These are phyloP conservation scores for Periophthalmus magnuspinnatus DNA, from an alignment of 2,797 vertebrate genomes.

Conservation along the genomic window DNA sequence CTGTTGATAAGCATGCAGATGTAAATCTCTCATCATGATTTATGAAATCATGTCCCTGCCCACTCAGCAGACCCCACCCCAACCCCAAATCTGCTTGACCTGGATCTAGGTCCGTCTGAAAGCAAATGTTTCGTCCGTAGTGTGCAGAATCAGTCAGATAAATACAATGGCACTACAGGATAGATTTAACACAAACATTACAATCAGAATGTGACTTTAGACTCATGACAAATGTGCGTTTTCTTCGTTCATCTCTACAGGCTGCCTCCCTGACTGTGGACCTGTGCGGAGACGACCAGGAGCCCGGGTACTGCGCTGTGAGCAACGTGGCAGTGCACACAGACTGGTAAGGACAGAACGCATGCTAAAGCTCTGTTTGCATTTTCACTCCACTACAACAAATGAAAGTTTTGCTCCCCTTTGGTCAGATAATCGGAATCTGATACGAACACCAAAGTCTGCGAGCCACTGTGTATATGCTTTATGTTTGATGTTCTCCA, in stretches of 20 bases:
- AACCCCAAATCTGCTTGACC: too few relatives aligned
- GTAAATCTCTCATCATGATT: too few relatives aligned
- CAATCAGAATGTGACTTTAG: not conserved
- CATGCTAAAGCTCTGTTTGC: constrained; percentile 13
- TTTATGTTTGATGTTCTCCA: constrained; percentile 11
- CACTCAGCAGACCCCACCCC: too few relatives aligned
- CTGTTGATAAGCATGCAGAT: too few relatives aligned
- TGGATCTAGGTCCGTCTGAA: too few relatives aligned
- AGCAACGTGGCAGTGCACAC: constrained; percentile 91
- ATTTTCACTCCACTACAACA: constrained; percentile 29
- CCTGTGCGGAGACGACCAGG: constrained; percentile 91
- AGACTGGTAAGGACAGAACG: constrained; percentile 84
- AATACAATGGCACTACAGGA: too few relatives aligned
- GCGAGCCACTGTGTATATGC: constrained; percentile 17
- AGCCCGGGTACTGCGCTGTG: constrained; percentile 91
- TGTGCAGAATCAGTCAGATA: too few relatives aligned
- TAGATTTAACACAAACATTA: too few relatives aligned
- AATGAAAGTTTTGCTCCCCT: constrained; percentile 21
- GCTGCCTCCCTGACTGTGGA: constrained; percentile 94
- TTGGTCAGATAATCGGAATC: constrained; percentile 36
- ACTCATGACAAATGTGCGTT: not conserved
- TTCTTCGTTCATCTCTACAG: constrained; percentile 60
- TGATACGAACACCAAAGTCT: constrained; percentile 11
- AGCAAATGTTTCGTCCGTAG: too few relatives aligned
- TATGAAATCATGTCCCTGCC: too few relatives aligned